These are phyloP conservation scores for Cephus spinipes DNA, from an alignment of 2,888 invertebrate genomes.

Conservation along the genomic window DNA sequence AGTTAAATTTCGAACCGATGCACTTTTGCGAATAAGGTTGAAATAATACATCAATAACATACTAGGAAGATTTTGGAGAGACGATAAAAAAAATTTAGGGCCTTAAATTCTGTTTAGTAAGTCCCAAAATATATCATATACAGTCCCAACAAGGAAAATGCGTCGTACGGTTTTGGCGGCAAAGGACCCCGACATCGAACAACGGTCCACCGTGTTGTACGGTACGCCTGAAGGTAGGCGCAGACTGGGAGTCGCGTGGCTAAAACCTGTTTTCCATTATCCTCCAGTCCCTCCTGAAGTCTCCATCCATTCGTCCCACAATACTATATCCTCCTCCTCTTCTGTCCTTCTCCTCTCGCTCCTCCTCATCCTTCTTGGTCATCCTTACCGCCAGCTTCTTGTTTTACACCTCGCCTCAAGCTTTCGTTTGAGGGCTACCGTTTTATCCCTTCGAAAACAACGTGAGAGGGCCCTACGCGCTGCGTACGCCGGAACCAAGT, in stretches of 20 bases:
- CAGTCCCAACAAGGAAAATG: constrained; percentile 4
- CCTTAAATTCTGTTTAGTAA: neutral
- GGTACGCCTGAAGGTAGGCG: constrained; percentile 37
- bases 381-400: constrained; percentile 44
- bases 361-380: constrained; percentile 26
- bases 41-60: neutral
- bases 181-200: constrained; percentile 31
- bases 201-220: constrained; percentile 32
- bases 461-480: neutral
- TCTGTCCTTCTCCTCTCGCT: constrained; percentile 12
- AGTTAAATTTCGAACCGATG: neutral
- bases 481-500: neutral
- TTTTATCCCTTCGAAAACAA: constrained; percentile 6
- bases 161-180: constrained; percentile 53
- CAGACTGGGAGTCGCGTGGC: constrained; percentile 54
- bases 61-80: neutral
- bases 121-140: neutral
- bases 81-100: neutral
- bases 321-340: constrained; percentile 18
- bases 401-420: constrained; percentile 47
- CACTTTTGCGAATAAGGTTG: neutral
- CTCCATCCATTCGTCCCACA: constrained; percentile 36
- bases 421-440: constrained; percentile 4
- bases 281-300: constrained; percentile 31
- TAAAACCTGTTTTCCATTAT: constrained; percentile 51